Conservation (phyloP, 92 coral and sea anemone species). For the Actinernus sp. region DNA sequence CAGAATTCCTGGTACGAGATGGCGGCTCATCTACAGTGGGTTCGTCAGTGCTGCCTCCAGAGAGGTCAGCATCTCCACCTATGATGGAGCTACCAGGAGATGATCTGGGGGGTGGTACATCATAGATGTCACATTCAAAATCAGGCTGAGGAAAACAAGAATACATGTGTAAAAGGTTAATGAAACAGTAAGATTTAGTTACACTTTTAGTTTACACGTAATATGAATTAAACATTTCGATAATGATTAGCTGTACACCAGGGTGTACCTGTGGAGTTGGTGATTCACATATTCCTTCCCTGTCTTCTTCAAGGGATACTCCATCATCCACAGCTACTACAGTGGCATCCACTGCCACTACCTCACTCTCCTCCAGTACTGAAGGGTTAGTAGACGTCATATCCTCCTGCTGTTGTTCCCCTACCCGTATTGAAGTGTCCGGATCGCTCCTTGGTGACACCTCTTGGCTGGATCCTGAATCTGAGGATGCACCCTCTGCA, state of each 20-base stretch:
- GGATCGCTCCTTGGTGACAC: slow-evolving; percentile 41
- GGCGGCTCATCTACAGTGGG: slow-evolving; percentile 17
- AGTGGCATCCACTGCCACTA: slow-evolving; percentile 6
- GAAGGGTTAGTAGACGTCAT: slow-evolving; percentile 12
- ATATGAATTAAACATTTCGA: too few relatives aligned
- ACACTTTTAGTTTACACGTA: too few relatives aligned
- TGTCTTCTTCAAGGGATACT: slow-evolving; percentile 40
- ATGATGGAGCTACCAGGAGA: slow-evolving; percentile 25
- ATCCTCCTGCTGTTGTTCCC: slow-evolving; percentile 3
- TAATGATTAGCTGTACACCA: too few relatives aligned
- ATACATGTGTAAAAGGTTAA: too few relatives aligned
- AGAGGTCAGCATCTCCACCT: slow-evolving; percentile 21
- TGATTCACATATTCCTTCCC: slow-evolving; percentile 8
- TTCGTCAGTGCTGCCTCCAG: slow-evolving; percentile 28
- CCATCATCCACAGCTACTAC: slow-evolving; percentile 22
- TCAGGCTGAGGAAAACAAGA: neutral
- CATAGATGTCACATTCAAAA: slow-evolving; percentile 15
- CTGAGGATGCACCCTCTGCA: slow-evolving; percentile 55
- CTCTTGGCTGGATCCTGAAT: slow-evolving; percentile 38
- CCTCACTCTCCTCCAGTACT: slow-evolving; percentile 37
- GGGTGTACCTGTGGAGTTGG: slow-evolving; percentile 26
- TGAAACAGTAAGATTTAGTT: too few relatives aligned
- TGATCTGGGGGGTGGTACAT: slow-evolving; percentile 9
- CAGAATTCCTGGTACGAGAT: neutral
- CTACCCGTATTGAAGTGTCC: slow-evolving; percentile 4